Percentiles rank a stretch among this genome's conserved stretches.
Conservation (phyloP, 92 coral and sea anemone species). For the Actinernus sp. region DNA sequence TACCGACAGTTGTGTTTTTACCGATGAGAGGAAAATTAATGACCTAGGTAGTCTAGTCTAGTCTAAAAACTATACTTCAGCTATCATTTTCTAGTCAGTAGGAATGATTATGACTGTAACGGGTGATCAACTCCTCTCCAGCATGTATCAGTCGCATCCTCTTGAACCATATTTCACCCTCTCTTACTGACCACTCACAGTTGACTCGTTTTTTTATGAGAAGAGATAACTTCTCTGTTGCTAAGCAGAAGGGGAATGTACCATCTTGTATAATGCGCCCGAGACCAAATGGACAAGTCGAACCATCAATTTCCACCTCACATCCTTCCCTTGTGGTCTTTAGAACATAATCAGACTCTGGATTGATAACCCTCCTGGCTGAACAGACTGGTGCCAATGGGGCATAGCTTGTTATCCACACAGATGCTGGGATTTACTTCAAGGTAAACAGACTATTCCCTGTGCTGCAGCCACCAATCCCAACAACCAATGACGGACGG, state of each 20-base stretch:
- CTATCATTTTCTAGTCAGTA: too few species aligned
- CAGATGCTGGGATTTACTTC: neutral
- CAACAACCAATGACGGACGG: constrained; percentile 5
- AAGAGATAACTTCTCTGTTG: constrained; percentile 4
- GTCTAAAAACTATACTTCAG: too few species aligned
- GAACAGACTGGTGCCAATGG: constrained; percentile 2
- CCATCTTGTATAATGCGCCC: constrained; percentile 29
- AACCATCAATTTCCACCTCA: too few species aligned
- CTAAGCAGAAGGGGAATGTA: constrained; percentile 18
- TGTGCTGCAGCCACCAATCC: constrained; percentile 7
- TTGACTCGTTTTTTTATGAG: constrained; percentile 9
- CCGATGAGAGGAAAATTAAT: too few species aligned
- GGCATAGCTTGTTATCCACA: too few species aligned
- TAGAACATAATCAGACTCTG: too few species aligned
- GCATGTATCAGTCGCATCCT: constrained; percentile 9
- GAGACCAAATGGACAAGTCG: too few species aligned
- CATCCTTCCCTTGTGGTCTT: too few species aligned
- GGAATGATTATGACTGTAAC: constrained; percentile 15
- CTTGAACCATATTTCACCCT: constrained; percentile 33
- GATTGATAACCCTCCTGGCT: too few species aligned
- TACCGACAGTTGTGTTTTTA: too few species aligned
- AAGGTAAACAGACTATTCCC: constrained; percentile 11
- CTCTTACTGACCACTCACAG: constrained; percentile 26
- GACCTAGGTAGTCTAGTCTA: too few species aligned
- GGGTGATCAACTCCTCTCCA: constrained; percentile 43